These are phyloP conservation scores for Alouatta palliata DNA, from an alignment of 2,113 vertebrate species.

Conservation along the genomic window DNA sequence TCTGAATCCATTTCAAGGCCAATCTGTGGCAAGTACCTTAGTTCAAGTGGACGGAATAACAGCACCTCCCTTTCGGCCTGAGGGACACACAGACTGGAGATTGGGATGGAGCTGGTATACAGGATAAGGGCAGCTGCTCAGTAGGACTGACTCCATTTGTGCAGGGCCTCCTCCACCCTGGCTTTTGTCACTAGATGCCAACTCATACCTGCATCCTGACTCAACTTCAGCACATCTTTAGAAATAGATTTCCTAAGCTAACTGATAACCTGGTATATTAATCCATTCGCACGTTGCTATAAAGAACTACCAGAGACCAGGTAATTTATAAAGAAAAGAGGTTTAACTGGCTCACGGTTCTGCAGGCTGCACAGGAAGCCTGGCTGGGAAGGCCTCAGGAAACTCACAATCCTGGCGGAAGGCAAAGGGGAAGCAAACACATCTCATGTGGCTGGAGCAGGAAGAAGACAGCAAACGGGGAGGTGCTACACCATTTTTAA, in stretches of 20 bases:
- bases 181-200: neutral
- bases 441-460: rapidly evolving
- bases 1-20: neutral
- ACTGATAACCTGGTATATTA: neutral
- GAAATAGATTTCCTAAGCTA: neutral
- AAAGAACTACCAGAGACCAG: too few relatives aligned
- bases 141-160: neutral
- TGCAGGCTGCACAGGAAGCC: too few relatives aligned
- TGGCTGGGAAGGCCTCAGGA: too few relatives aligned
- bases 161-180: too few relatives aligned
- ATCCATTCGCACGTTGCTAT: too few relatives aligned
- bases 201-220: neutral
- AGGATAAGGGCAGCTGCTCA: neutral
- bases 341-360: too few relatives aligned
- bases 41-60: neutral
- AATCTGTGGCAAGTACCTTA: neutral
- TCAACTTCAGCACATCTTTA: neutral
- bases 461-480: too few relatives aligned
- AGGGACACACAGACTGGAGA: neutral
- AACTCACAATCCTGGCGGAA: too few relatives aligned
- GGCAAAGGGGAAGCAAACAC: too few relatives aligned
- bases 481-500: too few relatives aligned
- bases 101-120: neutral
- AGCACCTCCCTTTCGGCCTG: neutral
- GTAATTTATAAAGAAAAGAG: too few relatives aligned